These are phyloP conservation scores for Sinosuthora webbiana DNA, from an alignment of 2,113 vertebrate genomes.

Conservation along the genomic window DNA sequence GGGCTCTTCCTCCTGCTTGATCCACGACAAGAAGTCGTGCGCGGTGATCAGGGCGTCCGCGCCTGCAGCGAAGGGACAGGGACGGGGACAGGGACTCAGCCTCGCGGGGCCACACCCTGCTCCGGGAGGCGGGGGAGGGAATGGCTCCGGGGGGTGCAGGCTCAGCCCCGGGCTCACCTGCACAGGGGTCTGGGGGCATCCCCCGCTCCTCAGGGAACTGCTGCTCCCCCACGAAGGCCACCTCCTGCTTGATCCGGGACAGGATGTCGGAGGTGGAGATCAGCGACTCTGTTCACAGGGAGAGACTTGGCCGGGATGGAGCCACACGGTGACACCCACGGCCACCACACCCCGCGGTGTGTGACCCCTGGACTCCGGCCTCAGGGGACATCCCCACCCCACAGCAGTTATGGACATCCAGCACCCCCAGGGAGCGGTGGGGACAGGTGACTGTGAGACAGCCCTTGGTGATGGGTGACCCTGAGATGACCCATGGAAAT, in stretches of 20 bases:
- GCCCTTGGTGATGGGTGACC: rapidly evolving
- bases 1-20: conserved; percentile 66
- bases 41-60: conserved; percentile 30
- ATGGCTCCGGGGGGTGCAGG: rapidly evolving
- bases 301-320: background rate
- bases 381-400: rapidly evolving
- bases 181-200: conserved; percentile 57
- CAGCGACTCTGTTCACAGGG: conserved; percentile 59
- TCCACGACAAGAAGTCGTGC: conserved; percentile 57
- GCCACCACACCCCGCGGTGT: rapidly evolving
- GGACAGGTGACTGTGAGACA: rapidly evolving
- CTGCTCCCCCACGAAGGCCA: conserved; percentile 68
- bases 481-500: background rate
- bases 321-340: rapidly evolving
- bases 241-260: conserved; percentile 81
- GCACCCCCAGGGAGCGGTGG: background rate
- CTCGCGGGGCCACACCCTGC: background rate
- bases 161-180: conserved; percentile 33
- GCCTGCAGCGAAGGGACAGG: background rate
- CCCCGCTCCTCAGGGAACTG: conserved; percentile 70
- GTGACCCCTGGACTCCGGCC: rapidly evolving
- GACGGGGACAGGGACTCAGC: background rate
- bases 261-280: conserved; percentile 77
- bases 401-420: background rate
- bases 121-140: no score